These are phyloP conservation scores for Drosophila setosimentum DNA, from an alignment of 2,888 invertebrate genomes.

Conservation along the genomic window DNA sequence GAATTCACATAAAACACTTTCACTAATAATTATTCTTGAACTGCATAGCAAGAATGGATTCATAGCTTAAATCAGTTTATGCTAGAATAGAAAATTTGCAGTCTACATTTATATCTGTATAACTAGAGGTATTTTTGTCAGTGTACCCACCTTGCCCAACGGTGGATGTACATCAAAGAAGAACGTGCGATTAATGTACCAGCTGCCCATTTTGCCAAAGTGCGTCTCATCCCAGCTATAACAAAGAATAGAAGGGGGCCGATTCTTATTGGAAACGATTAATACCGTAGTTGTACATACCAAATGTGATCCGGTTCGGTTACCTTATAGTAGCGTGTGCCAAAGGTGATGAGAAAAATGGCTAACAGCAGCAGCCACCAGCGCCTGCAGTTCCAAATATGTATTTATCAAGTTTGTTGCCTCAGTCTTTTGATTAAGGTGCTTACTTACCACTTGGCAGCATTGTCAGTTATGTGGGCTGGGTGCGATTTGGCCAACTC, in stretches of 20 bases:
- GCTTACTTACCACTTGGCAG: slow-evolving; percentile 48
- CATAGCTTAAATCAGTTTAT: neutral
- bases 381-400: slow-evolving; percentile 63
- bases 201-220: slow-evolving; percentile 98
- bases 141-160: slow-evolving; percentile 92
- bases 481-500: slow-evolving; percentile 17
- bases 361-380: slow-evolving; percentile 90
- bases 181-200: slow-evolving; percentile 98
- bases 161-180: slow-evolving; percentile 99
- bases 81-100: neutral
- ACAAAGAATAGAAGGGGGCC: slow-evolving; percentile 63
- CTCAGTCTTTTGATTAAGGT: slow-evolving; percentile 61
- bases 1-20: neutral
- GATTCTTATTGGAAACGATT: neutral
- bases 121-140: neutral
- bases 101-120: no score
- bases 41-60: neutral
- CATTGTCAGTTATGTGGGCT: slow-evolving; percentile 6
- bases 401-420: slow-evolving; percentile 48
- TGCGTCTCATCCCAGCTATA: slow-evolving; percentile 98
- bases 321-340: slow-evolving; percentile 95
- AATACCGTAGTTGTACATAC: slow-evolving; percentile 86
- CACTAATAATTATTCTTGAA: neutral
- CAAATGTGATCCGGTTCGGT: slow-evolving; percentile 97
- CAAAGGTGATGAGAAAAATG: slow-evolving; percentile 89